A percentile compares a stretch with the other conserved stretches of the same genome.
Evolutionary conservation across 2,888 invertebrate genomes (phyloP).

Genomic region (Andrena praecox): DNA sequence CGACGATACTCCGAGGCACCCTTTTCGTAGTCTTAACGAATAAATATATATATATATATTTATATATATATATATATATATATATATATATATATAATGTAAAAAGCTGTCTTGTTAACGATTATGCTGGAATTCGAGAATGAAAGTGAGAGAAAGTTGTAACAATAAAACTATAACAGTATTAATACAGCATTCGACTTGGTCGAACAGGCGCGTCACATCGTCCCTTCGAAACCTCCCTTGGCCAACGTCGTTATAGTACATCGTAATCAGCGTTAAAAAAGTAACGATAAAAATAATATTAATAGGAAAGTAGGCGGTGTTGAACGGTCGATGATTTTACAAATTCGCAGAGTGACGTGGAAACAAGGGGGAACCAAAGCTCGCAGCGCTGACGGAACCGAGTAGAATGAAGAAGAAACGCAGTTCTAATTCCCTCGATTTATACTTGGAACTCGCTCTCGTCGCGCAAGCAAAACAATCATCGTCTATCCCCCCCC

Average conservation of each 20-base stretch:
- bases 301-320: slow-evolving; percentile 26
- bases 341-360: slow-evolving; percentile 51
- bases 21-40: slow-evolving; percentile 33
- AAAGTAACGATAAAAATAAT: slow-evolving; percentile 19
- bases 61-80: not conserved
- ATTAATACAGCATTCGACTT: slow-evolving; percentile 36
- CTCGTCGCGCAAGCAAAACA: slow-evolving; percentile 43
- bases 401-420: slow-evolving; percentile 15
- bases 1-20: slow-evolving; percentile 49
- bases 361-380: slow-evolving; percentile 63
- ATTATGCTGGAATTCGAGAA: slow-evolving; percentile 31
- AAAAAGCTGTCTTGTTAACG: slow-evolving; percentile 40
- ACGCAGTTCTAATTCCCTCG: slow-evolving; percentile 8
- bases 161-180: slow-evolving; percentile 45
- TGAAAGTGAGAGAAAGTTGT: slow-evolving; percentile 33
- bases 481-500: not conserved
- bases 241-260: slow-evolving; percentile 29
- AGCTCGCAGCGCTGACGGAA: slow-evolving; percentile 27
- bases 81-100: slow-evolving; percentile 13
- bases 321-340: slow-evolving; percentile 28
- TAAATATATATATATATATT: slow-evolving; percentile 26
- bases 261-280: slow-evolving; percentile 22
- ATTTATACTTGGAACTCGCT: slow-evolving; percentile 40
- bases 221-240: slow-evolving; percentile 23
- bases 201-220: slow-evolving; percentile 28